Evolutionary conservation across 2,113 vertebrate species (phyloP).

Genomic region (Empidonax traillii): DNA sequence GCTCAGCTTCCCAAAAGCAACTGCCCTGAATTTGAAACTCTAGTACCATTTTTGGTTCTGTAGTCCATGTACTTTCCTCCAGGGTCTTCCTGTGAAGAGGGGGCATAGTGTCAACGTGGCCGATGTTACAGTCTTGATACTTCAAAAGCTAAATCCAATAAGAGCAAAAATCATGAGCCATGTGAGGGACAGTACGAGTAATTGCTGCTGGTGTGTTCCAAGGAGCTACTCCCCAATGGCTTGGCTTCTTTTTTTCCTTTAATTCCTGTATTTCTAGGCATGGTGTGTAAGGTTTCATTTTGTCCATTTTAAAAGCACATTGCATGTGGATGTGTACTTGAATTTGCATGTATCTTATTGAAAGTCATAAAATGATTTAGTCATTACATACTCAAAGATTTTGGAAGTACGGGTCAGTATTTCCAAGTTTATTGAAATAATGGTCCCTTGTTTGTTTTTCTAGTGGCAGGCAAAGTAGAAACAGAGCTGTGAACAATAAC

Average conservation of each 20-base stretch:
- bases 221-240: not conserved
- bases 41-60: not conserved
- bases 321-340: not conserved
- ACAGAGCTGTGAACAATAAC: conserved; percentile 14
- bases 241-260: not conserved
- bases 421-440: conserved; percentile 19
- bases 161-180: not conserved
- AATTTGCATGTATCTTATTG: not conserved
- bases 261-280: not conserved
- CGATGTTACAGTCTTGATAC: not conserved
- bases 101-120: not conserved
- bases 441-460: conserved; percentile 16
- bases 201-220: not conserved
- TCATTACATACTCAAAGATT: not conserved
- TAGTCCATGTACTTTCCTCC: not conserved
- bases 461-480: not conserved
- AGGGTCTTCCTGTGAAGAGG: not conserved
- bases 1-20: not conserved
- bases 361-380: not conserved
- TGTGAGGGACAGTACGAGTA: not conserved
- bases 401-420: not conserved
- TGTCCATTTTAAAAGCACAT: not conserved
- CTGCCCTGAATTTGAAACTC: not conserved
- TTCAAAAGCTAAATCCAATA: not conserved
- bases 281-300: not conserved